Evolutionary conservation across 2,113 vertebrate species (phyloP).

Genomic region (Coturnix japonica): DNA sequence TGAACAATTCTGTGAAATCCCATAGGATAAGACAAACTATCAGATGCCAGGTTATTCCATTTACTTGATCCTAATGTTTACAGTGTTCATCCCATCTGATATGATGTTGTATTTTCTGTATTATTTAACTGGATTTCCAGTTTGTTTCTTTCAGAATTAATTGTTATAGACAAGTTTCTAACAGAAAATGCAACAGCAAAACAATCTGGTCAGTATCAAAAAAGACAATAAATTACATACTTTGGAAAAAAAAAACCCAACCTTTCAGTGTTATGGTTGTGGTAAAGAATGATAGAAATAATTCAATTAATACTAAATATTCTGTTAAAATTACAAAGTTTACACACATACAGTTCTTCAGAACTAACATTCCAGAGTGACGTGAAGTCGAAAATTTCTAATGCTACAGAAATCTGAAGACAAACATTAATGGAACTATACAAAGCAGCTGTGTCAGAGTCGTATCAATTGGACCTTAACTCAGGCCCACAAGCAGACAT

Average conservation of each 20-base stretch:
- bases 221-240: not conserved
- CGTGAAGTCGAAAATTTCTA: not conserved
- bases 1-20: not conserved
- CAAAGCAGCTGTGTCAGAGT: not conserved
- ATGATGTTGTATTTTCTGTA: not conserved
- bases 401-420: conserved; percentile 25
- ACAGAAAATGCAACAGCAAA: not conserved
- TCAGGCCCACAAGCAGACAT: not conserved
- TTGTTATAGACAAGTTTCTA: not conserved
- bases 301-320: not conserved
- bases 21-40: not conserved
- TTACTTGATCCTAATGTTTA: not conserved
- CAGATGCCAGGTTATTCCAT: not conserved
- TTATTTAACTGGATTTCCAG: not conserved
- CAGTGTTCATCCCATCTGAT: not conserved
- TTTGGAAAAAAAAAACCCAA: not conserved
- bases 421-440: conserved; percentile 20
- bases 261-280: not conserved
- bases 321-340: not conserved
- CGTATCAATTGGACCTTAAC: not conserved
- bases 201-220: not conserved
- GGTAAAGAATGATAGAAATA: not conserved
- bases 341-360: conserved; percentile 11
- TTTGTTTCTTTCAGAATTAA: conserved; percentile 16
- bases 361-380: not conserved